Evolutionary conservation across 2,797 vertebrate species (phyloP).

Genomic region (Coregonus ussuriensis): DNA sequence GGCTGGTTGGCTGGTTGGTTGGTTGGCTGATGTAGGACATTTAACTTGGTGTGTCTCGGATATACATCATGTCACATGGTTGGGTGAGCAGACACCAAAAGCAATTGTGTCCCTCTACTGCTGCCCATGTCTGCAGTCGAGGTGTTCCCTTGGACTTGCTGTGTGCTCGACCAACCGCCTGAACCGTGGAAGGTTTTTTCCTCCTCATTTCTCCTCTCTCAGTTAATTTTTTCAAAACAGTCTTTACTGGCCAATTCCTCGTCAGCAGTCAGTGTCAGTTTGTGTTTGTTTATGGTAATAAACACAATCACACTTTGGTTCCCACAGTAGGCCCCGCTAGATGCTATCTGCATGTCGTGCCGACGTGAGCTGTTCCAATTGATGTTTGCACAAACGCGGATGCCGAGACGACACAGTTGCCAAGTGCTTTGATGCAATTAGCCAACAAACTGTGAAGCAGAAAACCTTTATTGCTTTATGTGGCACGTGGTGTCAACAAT

Average conservation of each 20-base stretch:
- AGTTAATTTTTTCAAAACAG: too few relatives aligned
- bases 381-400: constrained; percentile 65
- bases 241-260: constrained; percentile 18
- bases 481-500: constrained; percentile 48
- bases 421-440: constrained; percentile 74
- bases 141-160: constrained; percentile 7
- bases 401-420: constrained; percentile 55
- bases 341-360: constrained; percentile 61
- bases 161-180: not conserved
- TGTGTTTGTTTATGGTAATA: constrained; percentile 55
- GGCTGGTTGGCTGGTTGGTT: constrained; percentile 65
- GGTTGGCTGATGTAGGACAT: constrained; percentile 37
- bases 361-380: constrained; percentile 49
- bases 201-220: too few relatives aligned
- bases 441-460: constrained; percentile 71
- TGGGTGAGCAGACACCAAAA: constrained; percentile 60
- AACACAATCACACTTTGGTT: constrained; percentile 55
- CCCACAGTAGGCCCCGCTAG: constrained; percentile 44
- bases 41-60: constrained; percentile 51
- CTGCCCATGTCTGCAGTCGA: constrained; percentile 3
- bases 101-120: constrained; percentile 46
- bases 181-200: too few relatives aligned
- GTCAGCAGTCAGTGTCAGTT: constrained; percentile 43
- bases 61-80: constrained; percentile 76
- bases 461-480: constrained; percentile 72